phyloP scores from a whole-genome alignment of 2,113 vertebrate genomes.

The Channa argus region DNA sequence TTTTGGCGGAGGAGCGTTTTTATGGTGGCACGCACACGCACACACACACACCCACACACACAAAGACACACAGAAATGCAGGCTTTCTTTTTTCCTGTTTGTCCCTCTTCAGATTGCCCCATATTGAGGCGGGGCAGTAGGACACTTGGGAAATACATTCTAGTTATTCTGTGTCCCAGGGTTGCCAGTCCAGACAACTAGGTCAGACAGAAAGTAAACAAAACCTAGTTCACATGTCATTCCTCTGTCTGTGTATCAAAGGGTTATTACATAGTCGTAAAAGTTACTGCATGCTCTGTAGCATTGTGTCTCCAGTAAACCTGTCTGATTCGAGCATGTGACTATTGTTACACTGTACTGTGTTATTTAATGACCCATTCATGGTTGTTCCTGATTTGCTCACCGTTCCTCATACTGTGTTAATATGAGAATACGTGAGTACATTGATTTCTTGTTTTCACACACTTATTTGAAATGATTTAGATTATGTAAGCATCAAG shows the following conservation, averaged over 20 bases:
- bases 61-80: not conserved
- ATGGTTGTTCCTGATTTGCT: not conserved
- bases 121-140: constrained; percentile 40
- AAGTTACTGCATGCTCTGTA: constrained; percentile 3
- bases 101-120: constrained; percentile 43
- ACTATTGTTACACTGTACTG: not conserved
- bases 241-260: constrained; percentile 51
- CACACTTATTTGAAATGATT: not conserved
- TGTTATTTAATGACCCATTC: not conserved
- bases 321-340: not conserved
- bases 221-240: constrained; percentile 64
- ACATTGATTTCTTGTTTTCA: not conserved
- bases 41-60: not conserved
- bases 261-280: constrained; percentile 49
- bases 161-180: constrained; percentile 57
- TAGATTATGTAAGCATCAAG: no score
- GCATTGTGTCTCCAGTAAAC: not conserved
- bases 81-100: constrained; percentile 34
- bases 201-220: constrained; percentile 83
- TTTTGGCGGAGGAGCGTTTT: not conserved
- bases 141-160: constrained; percentile 58
- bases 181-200: constrained; percentile 69
- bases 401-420: not conserved
- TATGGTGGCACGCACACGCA: not conserved
- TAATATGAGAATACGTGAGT: not conserved